Conservation (phyloP, 2,797 vertebrate species). For the Acipenser oxyrinchus region DNA sequence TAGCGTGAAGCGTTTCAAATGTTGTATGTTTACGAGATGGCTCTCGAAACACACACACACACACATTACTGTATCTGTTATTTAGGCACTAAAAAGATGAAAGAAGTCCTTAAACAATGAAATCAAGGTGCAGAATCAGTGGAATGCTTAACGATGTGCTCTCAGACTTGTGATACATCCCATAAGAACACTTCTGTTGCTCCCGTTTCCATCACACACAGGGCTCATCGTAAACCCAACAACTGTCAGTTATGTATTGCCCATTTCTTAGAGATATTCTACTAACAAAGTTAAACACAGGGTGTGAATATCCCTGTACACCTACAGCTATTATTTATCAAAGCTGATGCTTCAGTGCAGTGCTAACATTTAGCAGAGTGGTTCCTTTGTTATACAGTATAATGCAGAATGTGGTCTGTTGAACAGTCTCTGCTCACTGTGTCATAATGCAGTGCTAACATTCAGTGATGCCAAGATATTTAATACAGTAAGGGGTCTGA, state of each 20-base stretch:
- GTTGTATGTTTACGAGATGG: no score
- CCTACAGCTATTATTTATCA: neutral
- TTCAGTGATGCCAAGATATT: no score
- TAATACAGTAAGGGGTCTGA: no score
- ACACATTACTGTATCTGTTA: neutral
- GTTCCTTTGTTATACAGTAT: no score
- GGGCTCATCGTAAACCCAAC: neutral
- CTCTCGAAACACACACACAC: no score
- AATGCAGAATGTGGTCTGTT: no score
- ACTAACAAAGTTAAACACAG: neutral
- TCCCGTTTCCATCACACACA: conserved; percentile 6
- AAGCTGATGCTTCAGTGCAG: conserved; percentile 15
- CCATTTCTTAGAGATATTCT: neutral
- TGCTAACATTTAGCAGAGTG: neutral
- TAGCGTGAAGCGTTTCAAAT: no score
- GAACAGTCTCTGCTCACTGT: no score
- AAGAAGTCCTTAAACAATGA: neutral
- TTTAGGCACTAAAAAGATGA: conserved; percentile 8
- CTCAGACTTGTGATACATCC: neutral
- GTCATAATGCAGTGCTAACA: no score
- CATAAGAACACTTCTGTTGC: neutral
- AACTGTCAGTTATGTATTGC: neutral
- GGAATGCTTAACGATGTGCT: neutral
- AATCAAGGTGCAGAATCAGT: neutral
- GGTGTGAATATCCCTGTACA: conserved; percentile 1